Conservation (phyloP, 1,140 invertebrate genomes). For the Zaprionus ornatus region DNA sequence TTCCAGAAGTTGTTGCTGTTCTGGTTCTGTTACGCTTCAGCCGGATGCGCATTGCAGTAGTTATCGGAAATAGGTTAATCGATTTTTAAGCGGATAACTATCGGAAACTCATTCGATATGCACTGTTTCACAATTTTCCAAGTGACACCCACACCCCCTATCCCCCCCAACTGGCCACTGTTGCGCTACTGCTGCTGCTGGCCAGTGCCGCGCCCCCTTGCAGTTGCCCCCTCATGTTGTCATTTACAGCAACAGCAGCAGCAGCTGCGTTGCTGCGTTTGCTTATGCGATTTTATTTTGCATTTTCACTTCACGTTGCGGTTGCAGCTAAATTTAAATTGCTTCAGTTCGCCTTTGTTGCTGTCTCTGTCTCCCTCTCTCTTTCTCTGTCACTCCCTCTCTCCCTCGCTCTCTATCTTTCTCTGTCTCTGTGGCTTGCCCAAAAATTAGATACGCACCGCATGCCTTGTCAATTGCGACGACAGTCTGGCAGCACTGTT, state of each 20-base stretch:
- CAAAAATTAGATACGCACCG: constrained; percentile 20
- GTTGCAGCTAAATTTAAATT: constrained; percentile 66
- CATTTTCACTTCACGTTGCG: constrained; percentile 65
- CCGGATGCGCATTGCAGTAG: constrained; percentile 81
- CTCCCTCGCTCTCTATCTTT: background rate
- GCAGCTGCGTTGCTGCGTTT: background rate
- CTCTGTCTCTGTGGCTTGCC: constrained; percentile 10
- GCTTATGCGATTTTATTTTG: constrained; percentile 70
- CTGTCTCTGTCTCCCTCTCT: background rate
- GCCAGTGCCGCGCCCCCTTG: background rate
- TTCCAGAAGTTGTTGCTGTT: background rate
- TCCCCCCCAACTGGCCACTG: background rate
- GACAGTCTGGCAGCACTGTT: constrained; percentile 16
- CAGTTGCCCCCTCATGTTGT: constrained; percentile 39
- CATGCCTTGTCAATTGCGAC: constrained; percentile 17
- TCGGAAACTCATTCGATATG: constrained; percentile 83
- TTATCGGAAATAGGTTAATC: constrained; percentile 84
- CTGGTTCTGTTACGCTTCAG: background rate
- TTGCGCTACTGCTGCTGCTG: background rate
- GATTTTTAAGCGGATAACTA: constrained; percentile 82
- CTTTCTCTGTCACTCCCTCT: background rate
- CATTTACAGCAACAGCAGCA: constrained; percentile 55
- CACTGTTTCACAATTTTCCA: constrained; percentile 68
- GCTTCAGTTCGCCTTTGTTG: constrained; percentile 21
- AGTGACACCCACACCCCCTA: constrained; percentile 3